Evolutionary conservation across 2,888 invertebrate species (phyloP).

Genomic region (Lasioglossum lativentre): DNA sequence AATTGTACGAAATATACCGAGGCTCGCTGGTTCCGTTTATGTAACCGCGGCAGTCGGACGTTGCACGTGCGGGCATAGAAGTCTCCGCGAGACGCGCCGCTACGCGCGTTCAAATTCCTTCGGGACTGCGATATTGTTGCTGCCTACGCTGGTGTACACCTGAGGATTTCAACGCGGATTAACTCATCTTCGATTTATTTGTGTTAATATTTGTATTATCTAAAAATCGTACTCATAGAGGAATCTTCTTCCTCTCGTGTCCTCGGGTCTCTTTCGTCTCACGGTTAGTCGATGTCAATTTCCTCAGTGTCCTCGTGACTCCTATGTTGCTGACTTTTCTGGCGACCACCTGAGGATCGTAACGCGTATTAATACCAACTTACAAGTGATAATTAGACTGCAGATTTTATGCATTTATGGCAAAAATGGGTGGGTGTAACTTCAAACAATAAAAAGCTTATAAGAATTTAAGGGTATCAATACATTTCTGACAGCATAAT

Average conservation of each 20-base stretch:
- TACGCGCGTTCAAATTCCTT: conserved; percentile 46
- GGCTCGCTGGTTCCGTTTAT: conserved; percentile 46
- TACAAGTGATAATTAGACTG: not conserved
- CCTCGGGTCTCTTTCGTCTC: not conserved
- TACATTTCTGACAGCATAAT: not conserved
- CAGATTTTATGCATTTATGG: not conserved
- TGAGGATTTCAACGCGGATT: not conserved
- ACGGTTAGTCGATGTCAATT: not conserved
- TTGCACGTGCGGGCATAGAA: conserved; percentile 67
- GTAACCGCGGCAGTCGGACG: conserved; percentile 47
- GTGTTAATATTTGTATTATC: not conserved
- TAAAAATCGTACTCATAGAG: not conserved
- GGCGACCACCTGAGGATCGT: not conserved
- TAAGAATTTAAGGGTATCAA: not conserved
- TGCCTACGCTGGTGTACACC: not conserved
- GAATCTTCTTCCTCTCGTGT: not conserved
- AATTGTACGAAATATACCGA: conserved; percentile 36
- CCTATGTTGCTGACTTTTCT: not conserved
- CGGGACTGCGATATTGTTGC: conserved; percentile 2
- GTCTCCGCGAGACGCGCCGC: conserved; percentile 45
- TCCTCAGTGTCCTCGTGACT: not conserved
- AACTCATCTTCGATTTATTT: not conserved
- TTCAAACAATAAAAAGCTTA: not conserved
- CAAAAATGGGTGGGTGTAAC: not conserved
- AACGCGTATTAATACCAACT: not conserved